Percentiles rank a stretch among this genome's conserved stretches.
Conservation (phyloP, 2,797 vertebrate species). For the Diglossa cyanea region DNA sequence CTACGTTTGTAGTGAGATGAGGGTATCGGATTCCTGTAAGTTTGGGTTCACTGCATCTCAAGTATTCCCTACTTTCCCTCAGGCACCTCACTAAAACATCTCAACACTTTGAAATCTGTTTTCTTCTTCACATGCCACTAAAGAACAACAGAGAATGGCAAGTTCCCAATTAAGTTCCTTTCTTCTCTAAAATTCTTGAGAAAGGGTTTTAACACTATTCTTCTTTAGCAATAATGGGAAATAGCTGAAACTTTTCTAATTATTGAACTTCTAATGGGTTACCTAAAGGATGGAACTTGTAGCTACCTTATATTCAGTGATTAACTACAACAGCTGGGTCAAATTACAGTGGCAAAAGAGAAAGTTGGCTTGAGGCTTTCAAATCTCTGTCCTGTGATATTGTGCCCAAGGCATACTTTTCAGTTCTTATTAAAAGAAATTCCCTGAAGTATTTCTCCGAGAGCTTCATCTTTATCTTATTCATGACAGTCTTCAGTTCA, state of each 20-base stretch:
- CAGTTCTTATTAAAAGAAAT: slow-evolving; percentile 40
- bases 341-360: slow-evolving; percentile 26
- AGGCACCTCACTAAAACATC: background rate
- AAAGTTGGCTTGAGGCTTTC: background rate
- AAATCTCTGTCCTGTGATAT: background rate
- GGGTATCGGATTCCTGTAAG: background rate
- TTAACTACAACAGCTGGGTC: background rate
- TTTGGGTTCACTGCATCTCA: slow-evolving; percentile 3
- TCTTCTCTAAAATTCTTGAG: background rate
- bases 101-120: background rate
- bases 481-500: background rate
- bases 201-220: background rate
- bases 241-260: slow-evolving; percentile 29
- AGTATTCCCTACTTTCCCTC: background rate
- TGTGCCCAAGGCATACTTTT: slow-evolving; percentile 2
- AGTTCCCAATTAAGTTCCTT: background rate
- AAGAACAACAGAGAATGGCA: background rate
- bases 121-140: background rate
- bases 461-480: slow-evolving; percentile 1
- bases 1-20: background rate
- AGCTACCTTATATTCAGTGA: background rate
- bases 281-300: background rate
- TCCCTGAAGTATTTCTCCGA: background rate
- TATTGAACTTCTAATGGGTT: slow-evolving; percentile 8
- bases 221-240: background rate